Percentiles rank a stretch among this genome's conserved stretches.
Conservation (phyloP, 1,140 invertebrate species). For the Pectinophora gossypiella region DNA sequence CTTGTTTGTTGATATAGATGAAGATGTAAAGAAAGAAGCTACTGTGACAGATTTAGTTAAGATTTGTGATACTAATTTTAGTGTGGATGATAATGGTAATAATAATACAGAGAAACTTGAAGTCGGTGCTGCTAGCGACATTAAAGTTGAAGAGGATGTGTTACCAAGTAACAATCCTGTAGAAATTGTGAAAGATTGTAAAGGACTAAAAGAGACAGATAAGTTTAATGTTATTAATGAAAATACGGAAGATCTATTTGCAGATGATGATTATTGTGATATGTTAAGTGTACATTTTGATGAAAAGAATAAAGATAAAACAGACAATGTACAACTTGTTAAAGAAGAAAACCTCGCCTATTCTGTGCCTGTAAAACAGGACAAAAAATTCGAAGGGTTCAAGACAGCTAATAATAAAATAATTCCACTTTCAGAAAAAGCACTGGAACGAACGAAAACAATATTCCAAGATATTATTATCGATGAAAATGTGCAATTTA, state of each 20-base stretch:
- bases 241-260: background rate
- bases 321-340: background rate
- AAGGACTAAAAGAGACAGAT: too few species aligned
- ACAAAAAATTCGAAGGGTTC: conserved; percentile 22
- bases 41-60: conserved; percentile 40
- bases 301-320: background rate
- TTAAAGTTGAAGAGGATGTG: too few species aligned
- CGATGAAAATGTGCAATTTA: too few species aligned
- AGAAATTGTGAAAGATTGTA: too few species aligned
- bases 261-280: background rate
- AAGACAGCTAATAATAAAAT: conserved; percentile 34
- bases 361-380: background rate
- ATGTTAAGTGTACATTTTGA: background rate
- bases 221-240: background rate
- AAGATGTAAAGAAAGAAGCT: conserved; percentile 13
- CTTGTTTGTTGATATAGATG: conserved; percentile 34
- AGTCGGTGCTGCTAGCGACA: too few species aligned
- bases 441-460: conserved; percentile 27
- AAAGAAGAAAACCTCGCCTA: background rate
- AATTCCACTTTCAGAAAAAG: conserved; percentile 31
- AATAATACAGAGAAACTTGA: too few species aligned
- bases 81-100: too few species aligned
- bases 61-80: conserved; percentile 35
- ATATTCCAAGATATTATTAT: conserved; percentile 24
- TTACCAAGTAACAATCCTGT: too few species aligned